Evolutionary conservation across 2,888 invertebrate genomes (phyloP).

Genomic region (Tineola bisselliella): DNA sequence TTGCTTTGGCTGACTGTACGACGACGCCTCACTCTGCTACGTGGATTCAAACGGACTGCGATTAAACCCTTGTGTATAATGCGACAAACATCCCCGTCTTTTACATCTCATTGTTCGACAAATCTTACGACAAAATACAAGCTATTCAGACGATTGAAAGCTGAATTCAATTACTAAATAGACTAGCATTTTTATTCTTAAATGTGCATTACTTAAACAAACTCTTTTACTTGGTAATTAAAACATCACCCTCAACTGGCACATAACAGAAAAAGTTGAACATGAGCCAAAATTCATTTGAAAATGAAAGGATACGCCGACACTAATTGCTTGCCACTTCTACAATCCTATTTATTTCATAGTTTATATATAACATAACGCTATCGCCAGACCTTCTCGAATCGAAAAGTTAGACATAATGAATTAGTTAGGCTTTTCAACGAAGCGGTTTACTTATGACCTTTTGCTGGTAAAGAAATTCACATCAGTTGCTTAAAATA

Average conservation of each 20-base stretch:
- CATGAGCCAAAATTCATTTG: neutral
- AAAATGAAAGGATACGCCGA: neutral
- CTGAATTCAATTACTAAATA: too few species aligned
- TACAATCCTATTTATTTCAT: neutral
- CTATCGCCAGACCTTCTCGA: neutral
- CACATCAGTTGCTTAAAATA: neutral
- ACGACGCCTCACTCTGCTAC: constrained; percentile 6
- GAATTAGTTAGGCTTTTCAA: neutral
- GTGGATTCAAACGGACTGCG: constrained; percentile 10
- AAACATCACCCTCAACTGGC: neutral
- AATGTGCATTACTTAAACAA: too few species aligned
- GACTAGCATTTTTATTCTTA: too few species aligned
- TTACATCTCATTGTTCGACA: neutral
- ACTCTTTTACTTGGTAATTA: neutral
- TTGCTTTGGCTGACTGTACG: constrained; percentile 33
- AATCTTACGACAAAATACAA: neutral
- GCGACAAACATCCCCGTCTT: constrained; percentile 1
- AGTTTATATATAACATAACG: neutral
- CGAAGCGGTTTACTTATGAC: neutral
- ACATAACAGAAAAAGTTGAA: neutral
- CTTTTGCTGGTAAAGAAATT: neutral
- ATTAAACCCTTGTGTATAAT: constrained; percentile 10
- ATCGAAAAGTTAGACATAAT: neutral
- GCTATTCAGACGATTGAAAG: neutral
- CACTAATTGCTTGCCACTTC: neutral